Evolutionary conservation across 2,888 invertebrate species (phyloP), one percentile per base, ranked within the genome.

Genomic region (Chloroclysta siterata): DNA sequence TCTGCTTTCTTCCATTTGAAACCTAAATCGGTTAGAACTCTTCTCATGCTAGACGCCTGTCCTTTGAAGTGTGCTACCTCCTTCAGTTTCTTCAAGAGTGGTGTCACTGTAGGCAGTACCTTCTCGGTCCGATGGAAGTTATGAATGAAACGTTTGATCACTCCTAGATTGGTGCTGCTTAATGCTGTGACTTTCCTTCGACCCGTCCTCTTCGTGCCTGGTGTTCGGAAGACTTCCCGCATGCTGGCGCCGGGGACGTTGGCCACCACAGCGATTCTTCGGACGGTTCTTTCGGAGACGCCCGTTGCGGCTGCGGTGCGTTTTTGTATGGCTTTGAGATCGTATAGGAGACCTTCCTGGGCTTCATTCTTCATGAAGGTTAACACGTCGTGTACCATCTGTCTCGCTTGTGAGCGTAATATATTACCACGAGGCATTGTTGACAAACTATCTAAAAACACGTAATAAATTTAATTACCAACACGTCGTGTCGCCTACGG

Each of bases 151-250:
- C 65, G 50, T 48, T 60, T 68, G 2, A 65, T 51, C 0, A 54
- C 8, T 33, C 65, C 58, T 10, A 17, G 42, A 0, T 60, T 33
- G 1, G 29, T 48, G 48, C 54, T 59, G 36, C 53, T 58, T 0
- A 63, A 70, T 0, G 56, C 72, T 4, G 77, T 80, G 0, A 79
- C 65, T 14, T 60, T 65, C 58, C 73, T 75, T 28, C 57, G 36
- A 58, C 74, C 64, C 0, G 52, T 5, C 13, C 76, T 50, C 54
- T 70, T 78, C 68, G 73, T 76, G 29, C 73, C 73, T 13, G 77
- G 77, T 36, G 76, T 77, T 42, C 73, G 64, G 56, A 77, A 76
- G 4, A 72, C 69, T 7, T 57, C 14, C 13, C 47, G 41, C 42
- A 48, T 33, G 33, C 33, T 56, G 1, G 51, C 47, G 13, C 56